Evolutionary conservation across 2,113 vertebrate genomes (phyloP), one percentile per base, ranked within the genome.

Genomic region (Syrrhaptes paradoxus): DNA sequence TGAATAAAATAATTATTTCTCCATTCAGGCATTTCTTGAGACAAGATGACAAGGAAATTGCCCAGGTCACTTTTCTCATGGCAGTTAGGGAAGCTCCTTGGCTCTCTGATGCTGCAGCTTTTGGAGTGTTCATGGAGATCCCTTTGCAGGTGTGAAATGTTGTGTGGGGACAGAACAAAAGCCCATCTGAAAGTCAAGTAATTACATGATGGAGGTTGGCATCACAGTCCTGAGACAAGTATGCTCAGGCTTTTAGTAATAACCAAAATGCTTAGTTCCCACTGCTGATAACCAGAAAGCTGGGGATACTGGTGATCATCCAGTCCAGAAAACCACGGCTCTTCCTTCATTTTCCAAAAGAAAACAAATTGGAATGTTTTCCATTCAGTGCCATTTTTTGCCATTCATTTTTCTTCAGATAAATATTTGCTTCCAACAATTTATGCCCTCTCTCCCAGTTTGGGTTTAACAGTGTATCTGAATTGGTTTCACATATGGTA

Each of bases 401-500:
- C 28, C 19, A 32, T 74, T 94, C 6, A n/a, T 83, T 63, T 46
- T 2, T 41, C 38, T 41, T 85, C 31, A 43, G n/a, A 55, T 32
- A 85, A 96, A 73, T 79, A 58, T 83, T 91, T 87, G 6, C n/a
- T 95, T 76, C 89, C 74, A 78, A 59, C 29, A 55, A 31, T 80
- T 73, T 74, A 45, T 85, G 9, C 36, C 28, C 21, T 85, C 19
- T 82, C 25, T 76, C 54, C 4, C 7, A 17, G 19, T 57, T 54
- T 85, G 58, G 41, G 29, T 89, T 92, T 58, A 24, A 21, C 5
- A 65, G n/a, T 34, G 4, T 58, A 21, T 90, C 59, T 62, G 67
- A 76, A 31, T 17, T 61, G 25, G n/a, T 70, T 90, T 79, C 84
- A 38, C 85, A 96, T 85, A 91, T 41, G 71, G 63, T 46, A 19